phyloP scores from a whole-genome alignment of 2,888 invertebrate genomes.

The Drosophila cyrtoloma region DNA sequence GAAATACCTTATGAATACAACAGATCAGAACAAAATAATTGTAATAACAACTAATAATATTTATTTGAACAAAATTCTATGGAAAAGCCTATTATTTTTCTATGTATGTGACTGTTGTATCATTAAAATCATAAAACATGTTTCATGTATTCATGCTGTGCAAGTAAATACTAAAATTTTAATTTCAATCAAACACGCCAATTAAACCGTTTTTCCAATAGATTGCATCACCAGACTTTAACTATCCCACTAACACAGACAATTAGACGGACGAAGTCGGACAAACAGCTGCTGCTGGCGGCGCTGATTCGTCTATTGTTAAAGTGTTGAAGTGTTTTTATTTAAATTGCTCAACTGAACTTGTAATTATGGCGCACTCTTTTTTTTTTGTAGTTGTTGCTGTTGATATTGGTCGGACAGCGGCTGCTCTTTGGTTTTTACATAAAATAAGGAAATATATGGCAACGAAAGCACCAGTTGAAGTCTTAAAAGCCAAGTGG shows the following conservation, averaged over 20 bases:
- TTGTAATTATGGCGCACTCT: conserved; percentile 72
- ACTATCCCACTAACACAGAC: conserved; percentile 26
- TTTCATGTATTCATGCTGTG: conserved; percentile 31
- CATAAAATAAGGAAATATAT: conserved; percentile 63
- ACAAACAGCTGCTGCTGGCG: conserved; percentile 42
- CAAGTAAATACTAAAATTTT: conserved; percentile 26
- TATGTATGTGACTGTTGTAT: neutral
- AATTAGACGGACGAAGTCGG: conserved; percentile 28
- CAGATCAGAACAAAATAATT: neutral
- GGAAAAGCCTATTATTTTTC: neutral
- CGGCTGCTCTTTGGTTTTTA: conserved; percentile 51
- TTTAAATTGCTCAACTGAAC: conserved; percentile 79
- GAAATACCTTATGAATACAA: conserved; percentile 1
- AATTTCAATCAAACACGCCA: conserved; percentile 38
- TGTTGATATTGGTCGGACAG: conserved; percentile 37
- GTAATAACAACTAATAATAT: neutral
- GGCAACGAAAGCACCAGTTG: conserved; percentile 34
- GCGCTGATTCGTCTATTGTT: conserved; percentile 65
- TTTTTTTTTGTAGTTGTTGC: conserved; percentile 28
- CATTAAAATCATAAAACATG: neutral
- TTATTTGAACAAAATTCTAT: neutral
- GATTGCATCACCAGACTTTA: conserved; percentile 70
- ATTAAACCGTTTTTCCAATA: conserved; percentile 67
- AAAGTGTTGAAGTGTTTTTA: conserved; percentile 78
- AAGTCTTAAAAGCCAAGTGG: conserved; percentile 60